These are phyloP conservation scores for Cottoperca gobio DNA, from an alignment of 2,797 vertebrate species.

Conservation along the genomic window DNA sequence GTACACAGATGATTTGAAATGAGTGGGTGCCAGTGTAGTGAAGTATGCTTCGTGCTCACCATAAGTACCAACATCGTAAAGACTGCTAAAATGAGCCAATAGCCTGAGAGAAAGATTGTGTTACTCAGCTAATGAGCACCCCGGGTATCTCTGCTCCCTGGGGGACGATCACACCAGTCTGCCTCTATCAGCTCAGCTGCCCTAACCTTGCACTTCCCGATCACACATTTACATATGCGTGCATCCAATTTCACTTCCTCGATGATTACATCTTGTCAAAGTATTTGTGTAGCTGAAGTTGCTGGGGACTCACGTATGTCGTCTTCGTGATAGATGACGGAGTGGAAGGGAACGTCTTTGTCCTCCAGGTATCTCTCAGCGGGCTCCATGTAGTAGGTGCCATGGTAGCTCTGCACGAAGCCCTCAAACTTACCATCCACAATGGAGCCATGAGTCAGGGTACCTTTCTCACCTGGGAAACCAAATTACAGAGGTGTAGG, in stretches of 20 bases:
- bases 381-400: constrained; percentile 96
- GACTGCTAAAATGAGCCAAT: constrained; percentile 64
- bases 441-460: constrained; percentile 93
- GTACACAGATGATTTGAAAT: constrained; percentile 69
- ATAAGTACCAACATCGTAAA: constrained; percentile 52
- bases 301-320: constrained; percentile 92
- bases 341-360: constrained; percentile 94
- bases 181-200: constrained; percentile 47
- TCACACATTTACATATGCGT: constrained; percentile 47
- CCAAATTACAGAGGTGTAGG: background rate
- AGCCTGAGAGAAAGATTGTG: constrained; percentile 63
- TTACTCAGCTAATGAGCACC: constrained; percentile 78
- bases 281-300: constrained; percentile 7
- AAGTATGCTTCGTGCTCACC: constrained; percentile 53
- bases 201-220: constrained; percentile 54
- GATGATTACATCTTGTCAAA: constrained; percentile 10
- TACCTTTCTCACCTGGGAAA: constrained; percentile 93
- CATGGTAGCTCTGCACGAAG: constrained; percentile 94
- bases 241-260: constrained; percentile 35
- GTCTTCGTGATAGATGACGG: constrained; percentile 99
- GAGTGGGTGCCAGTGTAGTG: constrained; percentile 44
- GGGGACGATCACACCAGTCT: constrained; percentile 58
- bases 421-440: constrained; percentile 97
- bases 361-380: constrained; percentile 93
- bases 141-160: constrained; percentile 54